Evolutionary conservation across 2,113 vertebrate genomes (phyloP), one percentile per base, ranked within the genome.

Genomic region (Aphelocoma coerulescens): DNA sequence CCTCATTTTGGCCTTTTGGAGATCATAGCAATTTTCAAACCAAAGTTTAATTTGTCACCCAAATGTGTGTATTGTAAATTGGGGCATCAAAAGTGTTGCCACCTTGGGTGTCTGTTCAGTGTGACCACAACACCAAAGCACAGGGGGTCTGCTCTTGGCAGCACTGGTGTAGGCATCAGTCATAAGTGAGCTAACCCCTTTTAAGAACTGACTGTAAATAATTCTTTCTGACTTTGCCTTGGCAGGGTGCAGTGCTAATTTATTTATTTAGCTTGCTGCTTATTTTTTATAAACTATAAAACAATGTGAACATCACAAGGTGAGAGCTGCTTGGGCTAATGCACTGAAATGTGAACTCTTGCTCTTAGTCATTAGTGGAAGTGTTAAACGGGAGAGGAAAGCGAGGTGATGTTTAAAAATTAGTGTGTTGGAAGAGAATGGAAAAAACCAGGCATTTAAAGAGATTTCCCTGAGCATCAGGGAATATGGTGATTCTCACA

Each of bases 401-500:
- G 95, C 37, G 49, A 93, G 78, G n/a, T 39, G 63, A 37, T 77
- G 85, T 52, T 62, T 57, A 65, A 85, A 88, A 86, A 78, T 27
- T 3, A 48, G 21, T n/a, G 5, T 91, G 72, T 68, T 88, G 46
- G 65, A 92, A 88, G 49, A 69, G 39, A 49, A 41, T 81, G 59
- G 28, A 24, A 76, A 94, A 93, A 85, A 8, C 43, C 43, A 72
- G 57, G 15, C 69, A 57, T 91, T 89, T 81, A 88, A 91, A 96
- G 65, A 82, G 85, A 85, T 92, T 93, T 89, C n/a, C 49, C 57
- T 49, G 48, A 92, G 57, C 83, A 68, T 78, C 61, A 72, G 88
- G 91, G 93, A 86, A 68, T 81, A 59, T 24, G 28, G 35, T 24
- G 55, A 95, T 91, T 84, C 95, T 96, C 85, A 49, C 0, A 91